Evolutionary conservation across 2,113 vertebrate genomes (phyloP).

Genomic region (Callopanchax toddi): DNA sequence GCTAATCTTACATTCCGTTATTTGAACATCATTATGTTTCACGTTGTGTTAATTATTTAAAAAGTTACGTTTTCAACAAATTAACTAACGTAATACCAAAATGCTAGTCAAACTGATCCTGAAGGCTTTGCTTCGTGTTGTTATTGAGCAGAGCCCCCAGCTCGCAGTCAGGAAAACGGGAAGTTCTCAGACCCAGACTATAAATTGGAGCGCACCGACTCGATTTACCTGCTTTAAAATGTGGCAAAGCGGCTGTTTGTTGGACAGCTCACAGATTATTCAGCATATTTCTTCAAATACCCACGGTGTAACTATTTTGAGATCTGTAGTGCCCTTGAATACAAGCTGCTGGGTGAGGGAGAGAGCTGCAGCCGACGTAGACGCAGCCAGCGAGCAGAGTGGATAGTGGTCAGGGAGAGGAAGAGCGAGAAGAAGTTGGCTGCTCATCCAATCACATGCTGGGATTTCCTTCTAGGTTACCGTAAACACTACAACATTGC

Average conservation of each 20-base stretch:
- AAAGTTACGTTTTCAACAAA: not conserved
- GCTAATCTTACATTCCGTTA: not conserved
- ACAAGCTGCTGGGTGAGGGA: too few relatives aligned
- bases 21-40: not conserved
- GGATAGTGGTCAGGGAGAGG: not conserved
- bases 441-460: slow-evolving; percentile 61
- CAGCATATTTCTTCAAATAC: slow-evolving; percentile 14
- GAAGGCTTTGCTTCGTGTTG: slow-evolving; percentile 7
- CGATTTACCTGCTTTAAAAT: slow-evolving; percentile 48
- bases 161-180: not conserved
- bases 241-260: not conserved
- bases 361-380: not conserved
- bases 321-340: not conserved
- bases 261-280: not conserved
- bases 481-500: slow-evolving; percentile 30
- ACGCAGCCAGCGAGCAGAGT: not conserved
- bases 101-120: not conserved
- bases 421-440: not conserved
- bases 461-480: slow-evolving; percentile 40
- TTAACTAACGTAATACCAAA: not conserved
- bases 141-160: slow-evolving; percentile 24
- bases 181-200: slow-evolving; percentile 31
- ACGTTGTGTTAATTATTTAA: not conserved
- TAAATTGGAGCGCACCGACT: not conserved
- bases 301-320: not conserved